Evolutionary conservation across 2,797 vertebrate species (phyloP).

Genomic region (Crenichthys baileyi): DNA sequence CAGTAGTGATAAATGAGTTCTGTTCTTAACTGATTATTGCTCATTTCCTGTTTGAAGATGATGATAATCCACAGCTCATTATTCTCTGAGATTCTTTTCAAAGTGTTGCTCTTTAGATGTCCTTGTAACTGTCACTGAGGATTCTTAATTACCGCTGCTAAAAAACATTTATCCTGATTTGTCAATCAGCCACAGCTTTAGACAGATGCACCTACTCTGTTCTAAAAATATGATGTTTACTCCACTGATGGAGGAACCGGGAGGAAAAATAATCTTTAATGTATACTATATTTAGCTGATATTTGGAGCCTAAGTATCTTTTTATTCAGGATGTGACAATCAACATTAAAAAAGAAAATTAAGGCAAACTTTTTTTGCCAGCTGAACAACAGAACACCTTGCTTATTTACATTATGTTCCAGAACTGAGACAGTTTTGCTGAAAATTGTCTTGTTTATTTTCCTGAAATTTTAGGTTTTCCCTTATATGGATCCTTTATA

Average conservation of each 20-base stretch:
- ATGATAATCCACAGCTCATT: constrained; percentile 8
- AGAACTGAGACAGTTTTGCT: neutral
- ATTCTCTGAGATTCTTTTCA: neutral
- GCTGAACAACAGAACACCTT: neutral
- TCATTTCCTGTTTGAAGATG: constrained; percentile 5
- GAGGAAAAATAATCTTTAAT: constrained; percentile 43
- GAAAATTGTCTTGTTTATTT: neutral
- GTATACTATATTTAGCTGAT: constrained; percentile 3
- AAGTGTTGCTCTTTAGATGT: constrained; percentile 11
- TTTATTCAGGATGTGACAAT: constrained; percentile 24
- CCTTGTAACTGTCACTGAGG: constrained; percentile 34
- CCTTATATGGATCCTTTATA: too few species aligned
- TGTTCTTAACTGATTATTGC: neutral
- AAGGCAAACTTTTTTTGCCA: neutral
- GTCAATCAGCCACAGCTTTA: constrained; percentile 17
- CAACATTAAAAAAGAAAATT: constrained; percentile 4
- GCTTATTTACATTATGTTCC: neutral
- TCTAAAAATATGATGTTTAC: constrained; percentile 46
- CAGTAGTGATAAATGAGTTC: neutral
- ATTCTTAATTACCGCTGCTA: constrained; percentile 32
- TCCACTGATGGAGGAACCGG: constrained; percentile 45
- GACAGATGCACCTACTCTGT: neutral
- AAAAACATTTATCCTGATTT: constrained; percentile 33
- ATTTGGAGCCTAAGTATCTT: constrained; percentile 19
- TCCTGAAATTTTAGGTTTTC: neutral